Evolutionary conservation across 2,113 vertebrate species (phyloP), one percentile per base, ranked within the genome.

Genomic region (Lontra canadensis): DNA sequence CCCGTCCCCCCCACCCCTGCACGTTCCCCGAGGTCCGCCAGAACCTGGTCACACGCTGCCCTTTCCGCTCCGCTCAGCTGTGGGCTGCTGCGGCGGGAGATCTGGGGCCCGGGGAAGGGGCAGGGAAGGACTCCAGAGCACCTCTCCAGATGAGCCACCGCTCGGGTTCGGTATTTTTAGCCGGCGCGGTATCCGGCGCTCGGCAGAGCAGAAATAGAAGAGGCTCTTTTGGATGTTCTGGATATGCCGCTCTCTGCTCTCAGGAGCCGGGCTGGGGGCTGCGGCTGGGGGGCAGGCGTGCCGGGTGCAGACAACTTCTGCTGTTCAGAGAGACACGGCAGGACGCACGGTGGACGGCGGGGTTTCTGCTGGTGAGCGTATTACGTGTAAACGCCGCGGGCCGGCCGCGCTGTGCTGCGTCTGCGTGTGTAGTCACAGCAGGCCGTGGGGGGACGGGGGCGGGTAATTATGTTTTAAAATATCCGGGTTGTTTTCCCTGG

Each of bases 121-220:
- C 5, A 0, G 2, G 2, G 17, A 2, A 18, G 88, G 69, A 2
- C 36, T 47, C 31, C 0, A 4, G 95, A 73, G 91, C 91, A 90
- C 96, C 97, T 95, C 49, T 55, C 42, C 90, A 59, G 80, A 36
- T 15, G 95, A 57, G 84, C 87, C 49, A 7, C 44, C 4, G 6
- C 84, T 55, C 23, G 1, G 65, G 2, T 7, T 1, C 0, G 78
- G 80, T 97, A 91, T 98, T 97, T 97, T 95, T 97, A 97, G 96
- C 88, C 0, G 29, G 21, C 3, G 61, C 79, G 67, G 88, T 44
- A 84, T 39, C 87, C 83, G 67, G 87, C 59, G 25, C 88, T 26
- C 5, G 2, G 92, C 44, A 29, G 44, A 61, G 95, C 97, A 98
- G 96, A 97, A 96, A 95, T 92, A 96, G 98, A 88, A 85, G 85